Percentiles rank a stretch among this genome's conserved stretches.
phyloP scores from a whole-genome alignment of 92 coral and sea anemone species.

The Palythoa grandis region DNA sequence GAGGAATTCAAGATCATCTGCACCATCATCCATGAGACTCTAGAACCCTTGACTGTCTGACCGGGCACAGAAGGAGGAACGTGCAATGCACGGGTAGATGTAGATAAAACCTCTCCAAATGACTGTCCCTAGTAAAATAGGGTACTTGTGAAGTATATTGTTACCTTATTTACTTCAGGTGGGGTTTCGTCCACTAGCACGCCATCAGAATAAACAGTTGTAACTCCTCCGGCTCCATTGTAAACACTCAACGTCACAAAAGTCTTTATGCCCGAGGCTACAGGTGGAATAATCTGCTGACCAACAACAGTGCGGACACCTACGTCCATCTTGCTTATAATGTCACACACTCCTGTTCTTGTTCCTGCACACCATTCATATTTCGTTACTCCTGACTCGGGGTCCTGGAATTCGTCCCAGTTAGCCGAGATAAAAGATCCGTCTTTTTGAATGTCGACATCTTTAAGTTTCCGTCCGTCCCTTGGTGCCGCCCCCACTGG shows the following conservation, averaged over 20 bases:
- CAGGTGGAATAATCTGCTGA: constrained; percentile 74
- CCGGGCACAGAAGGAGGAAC: too few species aligned
- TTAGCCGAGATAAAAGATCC: constrained; percentile 79
- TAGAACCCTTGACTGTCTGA: too few species aligned
- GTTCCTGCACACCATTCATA: constrained; percentile 94
- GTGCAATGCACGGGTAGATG: too few species aligned
- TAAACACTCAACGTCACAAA: constrained; percentile 73
- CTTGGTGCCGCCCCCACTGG: constrained; percentile 76
- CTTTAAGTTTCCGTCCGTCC: constrained; percentile 73
- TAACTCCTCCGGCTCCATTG: constrained; percentile 84
- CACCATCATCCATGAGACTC: too few species aligned
- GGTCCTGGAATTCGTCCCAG: constrained; percentile 90
- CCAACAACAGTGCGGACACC: constrained; percentile 59
- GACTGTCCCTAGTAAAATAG: background rate
- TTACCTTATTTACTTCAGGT: constrained; percentile 77
- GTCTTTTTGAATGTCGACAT: constrained; percentile 72
- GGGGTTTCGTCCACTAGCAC: constrained; percentile 80
- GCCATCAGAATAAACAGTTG: constrained; percentile 81
- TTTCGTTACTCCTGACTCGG: constrained; percentile 76
- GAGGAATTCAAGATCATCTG: too few species aligned
- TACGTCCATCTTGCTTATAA: constrained; percentile 65
- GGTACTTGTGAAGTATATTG: background rate
- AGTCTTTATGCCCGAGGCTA: constrained; percentile 77
- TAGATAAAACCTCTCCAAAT: too few species aligned
- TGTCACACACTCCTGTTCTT: constrained; percentile 77